Percentiles rank a stretch among this genome's conserved stretches.
phyloP scores from a whole-genome alignment of 64 coral and sea anemone species.

The Pachyseris speciosa region DNA sequence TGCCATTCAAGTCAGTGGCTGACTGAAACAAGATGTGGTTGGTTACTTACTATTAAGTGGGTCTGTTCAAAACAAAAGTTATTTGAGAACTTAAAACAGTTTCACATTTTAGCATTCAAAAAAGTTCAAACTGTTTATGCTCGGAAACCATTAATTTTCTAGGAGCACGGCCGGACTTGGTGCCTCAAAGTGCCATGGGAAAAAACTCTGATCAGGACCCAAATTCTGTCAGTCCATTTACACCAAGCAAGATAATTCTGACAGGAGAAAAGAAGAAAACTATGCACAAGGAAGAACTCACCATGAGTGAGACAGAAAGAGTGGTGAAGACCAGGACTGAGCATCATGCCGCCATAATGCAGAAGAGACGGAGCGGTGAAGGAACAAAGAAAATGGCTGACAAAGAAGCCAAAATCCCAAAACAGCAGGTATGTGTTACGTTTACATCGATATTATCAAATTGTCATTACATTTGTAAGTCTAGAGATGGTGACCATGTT shows the following conservation, averaged over 20 bases:
- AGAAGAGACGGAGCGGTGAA: slow-evolving; percentile 82
- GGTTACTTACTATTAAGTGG: too few relatives aligned
- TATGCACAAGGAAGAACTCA: slow-evolving; percentile 90
- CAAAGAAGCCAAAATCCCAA: slow-evolving; percentile 67
- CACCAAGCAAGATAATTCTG: slow-evolving; percentile 89
- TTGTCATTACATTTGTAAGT: too few relatives aligned
- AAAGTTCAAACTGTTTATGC: too few relatives aligned
- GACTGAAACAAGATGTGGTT: too few relatives aligned
- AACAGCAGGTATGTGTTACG: slow-evolving; percentile 75
- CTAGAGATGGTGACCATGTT: too few relatives aligned
- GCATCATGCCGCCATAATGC: slow-evolving; percentile 91
- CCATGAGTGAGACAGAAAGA: slow-evolving; percentile 83
- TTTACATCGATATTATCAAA: too few relatives aligned
- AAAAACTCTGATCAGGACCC: slow-evolving; percentile 34
- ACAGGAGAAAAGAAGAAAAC: slow-evolving; percentile 96
- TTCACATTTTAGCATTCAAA: too few relatives aligned
- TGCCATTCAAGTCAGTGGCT: too few relatives aligned
- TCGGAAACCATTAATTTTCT: background rate
- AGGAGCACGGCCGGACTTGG: slow-evolving; percentile 79
- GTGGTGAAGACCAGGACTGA: slow-evolving; percentile 82
- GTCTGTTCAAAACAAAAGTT: too few relatives aligned
- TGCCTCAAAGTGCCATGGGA: slow-evolving; percentile 7
- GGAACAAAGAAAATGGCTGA: slow-evolving; percentile 63
- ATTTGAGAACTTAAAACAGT: too few relatives aligned
- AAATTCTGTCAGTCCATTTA: slow-evolving; percentile 37